Evolutionary conservation across 2,113 vertebrate genomes (phyloP).

Genomic region (Rhea pennata): DNA sequence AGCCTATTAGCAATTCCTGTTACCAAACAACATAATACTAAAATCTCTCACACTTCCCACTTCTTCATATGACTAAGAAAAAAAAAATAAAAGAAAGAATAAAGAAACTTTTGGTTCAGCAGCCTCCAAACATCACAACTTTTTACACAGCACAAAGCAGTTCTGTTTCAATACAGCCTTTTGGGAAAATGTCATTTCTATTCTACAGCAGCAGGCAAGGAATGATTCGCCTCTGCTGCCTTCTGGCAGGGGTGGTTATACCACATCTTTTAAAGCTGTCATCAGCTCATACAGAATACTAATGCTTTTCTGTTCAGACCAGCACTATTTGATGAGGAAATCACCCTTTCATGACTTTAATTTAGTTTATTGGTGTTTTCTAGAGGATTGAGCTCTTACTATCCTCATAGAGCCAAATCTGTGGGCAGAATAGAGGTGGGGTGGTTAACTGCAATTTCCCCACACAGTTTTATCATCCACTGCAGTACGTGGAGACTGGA

Average conservation of each 20-base stretch:
- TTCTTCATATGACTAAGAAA: background rate
- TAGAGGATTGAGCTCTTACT: background rate
- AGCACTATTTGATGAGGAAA: background rate
- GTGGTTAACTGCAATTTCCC: background rate
- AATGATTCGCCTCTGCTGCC: background rate
- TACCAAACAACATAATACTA: background rate
- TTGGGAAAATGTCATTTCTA: background rate
- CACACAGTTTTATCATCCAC: background rate
- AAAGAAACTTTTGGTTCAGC: background rate
- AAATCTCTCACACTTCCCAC: background rate
- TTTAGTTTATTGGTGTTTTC: background rate
- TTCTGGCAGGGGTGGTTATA: background rate
- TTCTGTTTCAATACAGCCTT: background rate
- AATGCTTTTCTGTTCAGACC: background rate
- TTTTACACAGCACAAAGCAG: background rate
- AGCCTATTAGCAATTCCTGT: background rate
- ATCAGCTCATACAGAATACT: constrained; percentile 1
- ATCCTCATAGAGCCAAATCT: background rate
- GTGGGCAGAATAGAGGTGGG: background rate
- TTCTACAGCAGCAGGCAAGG: background rate
- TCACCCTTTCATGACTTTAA: background rate
- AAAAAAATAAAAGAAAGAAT: no score
- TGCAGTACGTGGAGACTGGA: background rate
- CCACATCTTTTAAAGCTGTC: constrained; percentile 25
- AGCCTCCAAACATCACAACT: background rate